These are phyloP conservation scores for Polydrusus pterygomalis DNA, from an alignment of 2,888 invertebrate genomes.

Conservation along the genomic window DNA sequence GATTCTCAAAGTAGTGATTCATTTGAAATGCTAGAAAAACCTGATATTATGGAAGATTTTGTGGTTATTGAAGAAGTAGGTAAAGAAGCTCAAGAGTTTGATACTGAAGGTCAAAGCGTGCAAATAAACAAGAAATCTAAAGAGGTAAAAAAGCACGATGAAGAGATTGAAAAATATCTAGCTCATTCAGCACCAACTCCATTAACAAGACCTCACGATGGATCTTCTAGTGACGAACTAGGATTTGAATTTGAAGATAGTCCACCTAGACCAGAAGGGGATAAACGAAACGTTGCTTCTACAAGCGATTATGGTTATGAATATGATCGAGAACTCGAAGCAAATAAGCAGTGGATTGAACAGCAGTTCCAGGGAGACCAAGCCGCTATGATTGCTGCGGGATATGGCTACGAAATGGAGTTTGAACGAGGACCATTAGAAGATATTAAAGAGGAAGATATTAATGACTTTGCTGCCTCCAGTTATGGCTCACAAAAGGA, in stretches of 20 bases:
- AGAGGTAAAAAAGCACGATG: slow-evolving; percentile 78
- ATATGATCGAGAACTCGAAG: slow-evolving; percentile 79
- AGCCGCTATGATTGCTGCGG: slow-evolving; percentile 76
- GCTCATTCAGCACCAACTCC: slow-evolving; percentile 81
- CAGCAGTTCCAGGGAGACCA: slow-evolving; percentile 89
- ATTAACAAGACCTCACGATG: slow-evolving; percentile 73
- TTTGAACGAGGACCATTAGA: slow-evolving; percentile 89
- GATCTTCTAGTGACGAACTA: slow-evolving; percentile 77
- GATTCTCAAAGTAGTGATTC: slow-evolving; percentile 89
- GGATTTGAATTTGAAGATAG: slow-evolving; percentile 83
- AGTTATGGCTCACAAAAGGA: slow-evolving; percentile 86
- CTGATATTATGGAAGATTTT: slow-evolving; percentile 90
- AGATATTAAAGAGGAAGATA: slow-evolving; percentile 94
- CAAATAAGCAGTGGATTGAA: slow-evolving; percentile 91
- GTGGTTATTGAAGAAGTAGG: slow-evolving; percentile 92
- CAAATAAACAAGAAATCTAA: slow-evolving; percentile 74
- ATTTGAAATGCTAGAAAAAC: slow-evolving; percentile 91
- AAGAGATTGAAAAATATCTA: slow-evolving; percentile 83
- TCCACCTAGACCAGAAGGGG: slow-evolving; percentile 71
- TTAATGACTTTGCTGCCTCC: slow-evolving; percentile 85
- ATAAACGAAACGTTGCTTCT: slow-evolving; percentile 67
- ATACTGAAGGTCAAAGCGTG: slow-evolving; percentile 88
- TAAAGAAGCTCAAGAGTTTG: slow-evolving; percentile 88
- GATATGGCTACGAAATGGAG: slow-evolving; percentile 83
- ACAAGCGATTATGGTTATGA: slow-evolving; percentile 69